phyloP scores from a whole-genome alignment of 2,113 vertebrate genomes.

The Carassius gibelio region DNA sequence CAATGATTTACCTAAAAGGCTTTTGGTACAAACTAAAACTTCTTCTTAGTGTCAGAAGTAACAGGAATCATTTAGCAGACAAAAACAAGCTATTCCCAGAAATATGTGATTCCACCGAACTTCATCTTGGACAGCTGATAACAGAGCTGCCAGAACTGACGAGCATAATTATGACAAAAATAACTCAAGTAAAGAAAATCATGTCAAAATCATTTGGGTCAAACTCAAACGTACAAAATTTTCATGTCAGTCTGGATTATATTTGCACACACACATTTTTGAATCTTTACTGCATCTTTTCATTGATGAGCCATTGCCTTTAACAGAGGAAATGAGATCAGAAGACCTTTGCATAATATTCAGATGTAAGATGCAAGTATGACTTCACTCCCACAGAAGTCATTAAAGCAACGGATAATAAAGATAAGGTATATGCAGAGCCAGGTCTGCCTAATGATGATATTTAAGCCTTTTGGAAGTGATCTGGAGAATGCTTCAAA shows the following conservation, averaged over 20 bases:
- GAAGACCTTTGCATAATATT: background rate
- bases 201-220: constrained; percentile 48
- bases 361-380: background rate
- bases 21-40: background rate
- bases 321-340: constrained; percentile 26
- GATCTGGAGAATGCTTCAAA: constrained; percentile 31
- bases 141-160: constrained; percentile 55
- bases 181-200: constrained; percentile 3
- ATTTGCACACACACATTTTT: constrained; percentile 12
- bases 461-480: constrained; percentile 18
- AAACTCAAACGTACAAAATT: constrained; percentile 14
- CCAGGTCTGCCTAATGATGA: constrained; percentile 30
- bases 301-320: background rate
- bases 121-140: constrained; percentile 46
- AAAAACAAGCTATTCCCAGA: constrained; percentile 29
- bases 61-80: constrained; percentile 4
- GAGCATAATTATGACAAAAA: constrained; percentile 48
- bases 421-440: constrained; percentile 1
- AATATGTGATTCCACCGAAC: constrained; percentile 36
- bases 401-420: constrained; percentile 16
- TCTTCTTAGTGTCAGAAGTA: constrained; percentile 18
- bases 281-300: background rate
- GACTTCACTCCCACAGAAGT: constrained; percentile 47
- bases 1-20: constrained; percentile 26
- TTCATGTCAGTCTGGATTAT: constrained; percentile 8